Evolutionary conservation across 2,888 invertebrate species (phyloP).

Genomic region (Ceriagrion tenellum): DNA sequence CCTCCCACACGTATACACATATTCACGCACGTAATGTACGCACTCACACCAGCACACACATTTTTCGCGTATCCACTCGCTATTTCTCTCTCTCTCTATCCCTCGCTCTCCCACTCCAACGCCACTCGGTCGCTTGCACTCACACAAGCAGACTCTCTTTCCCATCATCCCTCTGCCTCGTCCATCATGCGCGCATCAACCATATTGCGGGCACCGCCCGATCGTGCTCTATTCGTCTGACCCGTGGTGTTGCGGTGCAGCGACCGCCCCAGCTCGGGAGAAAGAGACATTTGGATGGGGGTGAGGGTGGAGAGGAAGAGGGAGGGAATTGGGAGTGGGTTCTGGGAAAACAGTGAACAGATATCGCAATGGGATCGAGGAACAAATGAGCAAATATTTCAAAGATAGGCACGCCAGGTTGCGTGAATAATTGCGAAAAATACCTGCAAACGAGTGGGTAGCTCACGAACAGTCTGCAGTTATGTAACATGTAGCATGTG

Average conservation of each 20-base stretch:
- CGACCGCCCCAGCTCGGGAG: background rate
- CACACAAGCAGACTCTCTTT: background rate
- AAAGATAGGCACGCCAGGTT: background rate
- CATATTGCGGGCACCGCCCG: constrained; percentile 65
- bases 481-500: too few species aligned
- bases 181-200: constrained; percentile 63
- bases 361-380: too few species aligned
- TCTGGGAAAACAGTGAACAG: background rate
- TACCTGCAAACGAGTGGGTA: too few species aligned
- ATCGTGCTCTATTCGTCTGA: constrained; percentile 35
- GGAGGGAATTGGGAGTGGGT: background rate
- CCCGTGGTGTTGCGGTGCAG: constrained; percentile 52
- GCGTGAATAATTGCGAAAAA: too few species aligned
- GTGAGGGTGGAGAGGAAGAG: too few species aligned
- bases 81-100: background rate
- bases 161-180: constrained; percentile 37
- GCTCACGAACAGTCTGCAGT: too few species aligned
- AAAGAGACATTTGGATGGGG: too few species aligned
- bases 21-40: background rate
- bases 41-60: background rate
- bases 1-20: background rate
- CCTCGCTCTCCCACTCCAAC: background rate
- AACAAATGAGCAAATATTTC: background rate
- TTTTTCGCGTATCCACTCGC: too few species aligned
- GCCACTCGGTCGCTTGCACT: background rate